Percentiles rank a stretch among this genome's conserved stretches.
Conservation (phyloP, 2,888 invertebrate species). For the Agrotis puta region DNA sequence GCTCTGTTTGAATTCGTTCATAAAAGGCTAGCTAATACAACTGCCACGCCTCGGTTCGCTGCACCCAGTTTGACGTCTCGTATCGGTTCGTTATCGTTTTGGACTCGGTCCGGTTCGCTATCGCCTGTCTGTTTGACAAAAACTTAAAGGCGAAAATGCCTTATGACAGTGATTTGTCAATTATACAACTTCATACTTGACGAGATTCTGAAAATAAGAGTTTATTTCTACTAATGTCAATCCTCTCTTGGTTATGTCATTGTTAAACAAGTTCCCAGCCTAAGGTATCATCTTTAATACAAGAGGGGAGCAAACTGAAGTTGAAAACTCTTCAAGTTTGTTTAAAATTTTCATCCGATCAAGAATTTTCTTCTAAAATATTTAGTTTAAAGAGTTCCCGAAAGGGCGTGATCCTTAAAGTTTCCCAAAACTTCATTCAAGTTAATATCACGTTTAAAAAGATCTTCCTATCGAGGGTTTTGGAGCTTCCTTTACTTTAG, state of each 20-base stretch:
- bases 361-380: conserved; percentile 53
- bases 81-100: no score
- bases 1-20: no score
- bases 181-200: no score
- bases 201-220: conserved; percentile 3
- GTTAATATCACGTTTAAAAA: conserved; percentile 33
- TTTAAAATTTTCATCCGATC: conserved; percentile 57
- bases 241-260: conserved; percentile 1
- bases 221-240: neutral
- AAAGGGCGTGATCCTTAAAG: conserved; percentile 36
- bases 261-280: conserved; percentile 14
- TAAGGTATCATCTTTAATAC: conserved; percentile 24
- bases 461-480: neutral
- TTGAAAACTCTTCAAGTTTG: conserved; percentile 36
- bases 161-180: neutral
- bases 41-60: no score
- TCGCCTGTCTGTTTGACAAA: no score
- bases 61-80: no score
- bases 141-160: neutral
- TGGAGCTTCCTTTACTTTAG: neutral
- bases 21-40: no score
- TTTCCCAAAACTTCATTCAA: conserved; percentile 42
- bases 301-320: conserved; percentile 23
- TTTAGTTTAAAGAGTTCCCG: conserved; percentile 50
- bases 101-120: no score